Evolutionary conservation across 2,888 invertebrate species (phyloP).

Genomic region (Tineola bisselliella): DNA sequence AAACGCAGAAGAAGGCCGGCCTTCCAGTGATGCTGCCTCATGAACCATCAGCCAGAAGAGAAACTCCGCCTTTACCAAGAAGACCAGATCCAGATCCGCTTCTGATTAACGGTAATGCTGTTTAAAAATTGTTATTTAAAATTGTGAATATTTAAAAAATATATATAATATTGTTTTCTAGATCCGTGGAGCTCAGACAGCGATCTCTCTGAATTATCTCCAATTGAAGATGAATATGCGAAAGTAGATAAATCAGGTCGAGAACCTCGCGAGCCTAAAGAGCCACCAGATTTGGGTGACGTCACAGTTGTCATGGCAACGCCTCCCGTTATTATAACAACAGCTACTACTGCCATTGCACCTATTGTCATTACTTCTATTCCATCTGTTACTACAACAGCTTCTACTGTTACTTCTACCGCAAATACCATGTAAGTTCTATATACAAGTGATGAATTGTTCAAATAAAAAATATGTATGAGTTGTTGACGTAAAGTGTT

Average conservation of each 20-base stretch:
- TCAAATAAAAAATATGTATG: too few species aligned
- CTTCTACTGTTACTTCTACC: conserved; percentile 16
- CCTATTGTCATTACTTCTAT: conserved; percentile 16
- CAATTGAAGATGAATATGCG: conserved; percentile 74
- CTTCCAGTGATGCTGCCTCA: conserved; percentile 84
- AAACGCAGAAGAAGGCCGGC: conserved; percentile 90
- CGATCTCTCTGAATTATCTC: conserved; percentile 85
- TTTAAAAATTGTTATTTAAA: not conserved
- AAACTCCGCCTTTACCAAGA: conserved; percentile 80
- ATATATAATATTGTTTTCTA: conserved; percentile 20
- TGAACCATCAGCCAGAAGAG: conserved; percentile 77
- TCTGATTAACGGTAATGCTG: conserved; percentile 61
- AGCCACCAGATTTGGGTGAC: conserved; percentile 56
- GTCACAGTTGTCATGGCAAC: conserved; percentile 30
- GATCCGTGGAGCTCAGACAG: conserved; percentile 87
- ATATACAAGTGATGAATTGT: too few species aligned
- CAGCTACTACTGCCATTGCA: conserved; percentile 16
- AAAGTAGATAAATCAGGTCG: conserved; percentile 49
- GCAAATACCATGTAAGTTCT: conserved; percentile 24
- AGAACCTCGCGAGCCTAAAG: conserved; percentile 25
- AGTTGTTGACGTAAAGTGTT: too few species aligned
- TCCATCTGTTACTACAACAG: not conserved
- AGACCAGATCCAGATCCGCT: conserved; percentile 79
- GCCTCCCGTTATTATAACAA: conserved; percentile 15
- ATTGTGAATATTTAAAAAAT: too few species aligned